A percentile compares a stretch with the other conserved stretches of the same genome.
phyloP scores from a whole-genome alignment of 2,113 vertebrate genomes.

The Hylia prasina region DNA sequence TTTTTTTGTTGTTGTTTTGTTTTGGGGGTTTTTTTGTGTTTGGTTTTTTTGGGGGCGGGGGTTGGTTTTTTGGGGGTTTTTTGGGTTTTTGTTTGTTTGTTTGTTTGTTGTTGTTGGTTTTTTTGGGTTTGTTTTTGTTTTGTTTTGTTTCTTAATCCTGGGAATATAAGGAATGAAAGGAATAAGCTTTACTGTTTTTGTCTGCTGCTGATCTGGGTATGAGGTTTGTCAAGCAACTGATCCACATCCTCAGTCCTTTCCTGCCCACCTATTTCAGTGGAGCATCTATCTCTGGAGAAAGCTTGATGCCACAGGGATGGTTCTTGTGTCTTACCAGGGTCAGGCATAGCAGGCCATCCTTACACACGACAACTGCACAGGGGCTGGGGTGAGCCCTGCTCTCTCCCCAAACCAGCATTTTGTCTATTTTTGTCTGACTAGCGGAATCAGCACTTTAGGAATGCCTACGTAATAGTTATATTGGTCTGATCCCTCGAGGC shows the following conservation, averaged over 20 bases:
- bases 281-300: not conserved
- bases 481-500: constrained; percentile 13
- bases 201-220: not conserved
- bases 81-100: no score
- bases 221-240: not conserved
- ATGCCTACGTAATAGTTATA: constrained; percentile 22
- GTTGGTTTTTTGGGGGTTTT: no score
- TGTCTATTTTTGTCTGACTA: constrained; percentile 23
- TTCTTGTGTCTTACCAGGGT: rapidly evolving
- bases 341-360: not conserved
- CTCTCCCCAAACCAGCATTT: constrained; percentile 18
- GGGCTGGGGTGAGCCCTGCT: not conserved
- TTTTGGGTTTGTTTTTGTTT: no score
- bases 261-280: not conserved
- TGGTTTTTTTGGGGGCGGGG: no score
- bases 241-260: not conserved
- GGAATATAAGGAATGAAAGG: not conserved
- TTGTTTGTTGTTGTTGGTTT: no score
- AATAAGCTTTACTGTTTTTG: not conserved
- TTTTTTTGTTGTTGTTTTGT: no score
- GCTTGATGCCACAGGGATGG: not conserved
- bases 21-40: no score
- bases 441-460: constrained; percentile 39
- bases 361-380: not conserved
- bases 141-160: no score